Evolutionary conservation across 2,888 invertebrate genomes (phyloP), one percentile per base, ranked within the genome.

Genomic region (Oasisia sp.): DNA sequence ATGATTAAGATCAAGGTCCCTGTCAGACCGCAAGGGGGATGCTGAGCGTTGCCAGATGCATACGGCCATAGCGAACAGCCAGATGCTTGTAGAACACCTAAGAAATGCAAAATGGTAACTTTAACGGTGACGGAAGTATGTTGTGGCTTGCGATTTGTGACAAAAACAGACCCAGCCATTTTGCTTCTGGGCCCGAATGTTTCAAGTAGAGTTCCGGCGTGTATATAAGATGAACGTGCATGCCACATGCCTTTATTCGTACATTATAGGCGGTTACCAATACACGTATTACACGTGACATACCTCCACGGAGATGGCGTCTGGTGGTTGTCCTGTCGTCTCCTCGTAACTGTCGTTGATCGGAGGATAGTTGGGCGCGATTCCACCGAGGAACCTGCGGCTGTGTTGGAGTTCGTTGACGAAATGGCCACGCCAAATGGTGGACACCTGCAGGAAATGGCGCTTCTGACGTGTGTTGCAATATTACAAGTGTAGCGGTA

Each of bases 291-390:
- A 74, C 58, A 27, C 2, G 74, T 7, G 7, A 74, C 14, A 27
- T 74, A 74, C 92, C 45, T 92, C 92, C 92, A 89, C 44, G 38
- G 92, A 92, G 89, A 89, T 32, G 1, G 50, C 19, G 38, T 38
- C 45, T 32, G 92, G 92, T 11, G 92, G 92, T 38, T 92, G 92
- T 0, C 92, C 92, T 0, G 50, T 50, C 45, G 27, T 91, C 32
- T 89, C 92, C 9, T 92, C 92, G 32, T 92, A 92, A 32, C n/a
- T 19, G 14, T 1, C 4, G 74, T 74, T n/a, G 74, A 74, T 19
- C 27, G 74, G 74, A 1, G 74, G 74, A 74, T n/a, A 74, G 74
- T 27, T n/a, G 74, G 74, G 27, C 4, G 74, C 74, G 74, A 32
- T 91, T 14, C 32, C 32, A 32, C 14, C 0, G 58, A 91, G 74